Evolutionary conservation across 2,888 invertebrate genomes (phyloP).

Genomic region (Limnephilus auricula): DNA sequence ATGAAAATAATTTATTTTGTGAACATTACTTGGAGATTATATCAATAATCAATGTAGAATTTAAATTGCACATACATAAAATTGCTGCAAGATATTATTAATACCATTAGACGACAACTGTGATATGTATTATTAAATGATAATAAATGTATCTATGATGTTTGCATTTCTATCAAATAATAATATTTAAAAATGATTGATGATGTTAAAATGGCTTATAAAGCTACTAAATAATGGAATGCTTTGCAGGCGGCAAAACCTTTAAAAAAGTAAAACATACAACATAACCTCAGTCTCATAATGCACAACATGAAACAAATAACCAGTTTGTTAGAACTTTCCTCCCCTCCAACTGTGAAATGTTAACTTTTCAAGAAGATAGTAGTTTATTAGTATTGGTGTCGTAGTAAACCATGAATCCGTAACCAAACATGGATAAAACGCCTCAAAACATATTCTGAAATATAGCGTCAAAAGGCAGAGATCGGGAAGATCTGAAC

Average conservation of each 20-base stretch:
- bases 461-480: neutral
- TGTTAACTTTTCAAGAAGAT: neutral
- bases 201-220: neutral
- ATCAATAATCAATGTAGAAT: neutral
- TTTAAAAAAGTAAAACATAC: slow-evolving; percentile 6
- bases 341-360: neutral
- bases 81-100: neutral
- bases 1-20: neutral
- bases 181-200: neutral
- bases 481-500: neutral
- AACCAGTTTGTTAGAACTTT: neutral
- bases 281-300: slow-evolving; percentile 11
- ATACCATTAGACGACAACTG: neutral
- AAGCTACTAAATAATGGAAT: neutral
- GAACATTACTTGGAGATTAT: neutral
- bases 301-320: neutral
- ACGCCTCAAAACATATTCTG: neutral
- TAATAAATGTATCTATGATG: neutral
- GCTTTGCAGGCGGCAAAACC: slow-evolving; percentile 3
- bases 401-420: neutral
- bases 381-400: slow-evolving; percentile 2
- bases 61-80: neutral
- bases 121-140: neutral
- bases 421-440: neutral
- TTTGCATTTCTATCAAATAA: slow-evolving; percentile 1